Conservation (phyloP, 2,113 vertebrate genomes). For the Podocnemis expansa region DNA sequence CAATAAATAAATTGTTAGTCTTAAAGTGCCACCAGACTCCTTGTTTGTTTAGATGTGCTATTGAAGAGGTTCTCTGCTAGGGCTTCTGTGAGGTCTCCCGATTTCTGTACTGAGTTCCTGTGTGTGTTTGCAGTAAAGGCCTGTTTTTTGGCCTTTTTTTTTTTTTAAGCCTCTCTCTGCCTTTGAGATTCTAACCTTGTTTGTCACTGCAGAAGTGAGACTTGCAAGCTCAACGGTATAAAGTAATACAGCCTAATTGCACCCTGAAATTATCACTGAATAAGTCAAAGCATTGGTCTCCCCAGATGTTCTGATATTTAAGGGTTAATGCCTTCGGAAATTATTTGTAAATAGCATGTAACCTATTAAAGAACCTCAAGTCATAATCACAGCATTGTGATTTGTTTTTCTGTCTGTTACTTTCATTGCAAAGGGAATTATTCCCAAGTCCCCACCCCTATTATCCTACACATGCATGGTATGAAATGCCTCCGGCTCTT, state of each 20-base stretch:
- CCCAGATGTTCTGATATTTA: neutral
- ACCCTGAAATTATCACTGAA: neutral
- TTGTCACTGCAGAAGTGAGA: too few species aligned
- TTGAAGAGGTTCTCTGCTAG: neutral
- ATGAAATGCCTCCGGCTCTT: neutral
- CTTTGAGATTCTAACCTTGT: neutral
- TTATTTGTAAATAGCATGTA: neutral
- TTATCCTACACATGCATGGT: neutral
- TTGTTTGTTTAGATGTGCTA: too few species aligned
- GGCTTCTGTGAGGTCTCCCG: neutral
- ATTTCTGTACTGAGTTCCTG: accelerated
- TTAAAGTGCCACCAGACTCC: too few species aligned
- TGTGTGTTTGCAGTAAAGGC: neutral
- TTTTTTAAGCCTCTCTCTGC: neutral
- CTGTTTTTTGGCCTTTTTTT: too few species aligned
- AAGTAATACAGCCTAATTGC: neutral
- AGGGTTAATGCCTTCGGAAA: neutral
- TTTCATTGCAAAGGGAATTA: neutral
- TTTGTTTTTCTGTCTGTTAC: too few species aligned
- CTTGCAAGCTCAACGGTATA: too few species aligned
- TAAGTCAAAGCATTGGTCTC: neutral
- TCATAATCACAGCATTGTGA: neutral
- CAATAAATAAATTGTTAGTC: too few species aligned
- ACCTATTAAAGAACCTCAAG: neutral
- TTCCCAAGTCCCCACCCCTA: neutral